These are phyloP conservation scores for Rugalucina vietnamica DNA, from an alignment of 2,888 invertebrate genomes.

Conservation along the genomic window DNA sequence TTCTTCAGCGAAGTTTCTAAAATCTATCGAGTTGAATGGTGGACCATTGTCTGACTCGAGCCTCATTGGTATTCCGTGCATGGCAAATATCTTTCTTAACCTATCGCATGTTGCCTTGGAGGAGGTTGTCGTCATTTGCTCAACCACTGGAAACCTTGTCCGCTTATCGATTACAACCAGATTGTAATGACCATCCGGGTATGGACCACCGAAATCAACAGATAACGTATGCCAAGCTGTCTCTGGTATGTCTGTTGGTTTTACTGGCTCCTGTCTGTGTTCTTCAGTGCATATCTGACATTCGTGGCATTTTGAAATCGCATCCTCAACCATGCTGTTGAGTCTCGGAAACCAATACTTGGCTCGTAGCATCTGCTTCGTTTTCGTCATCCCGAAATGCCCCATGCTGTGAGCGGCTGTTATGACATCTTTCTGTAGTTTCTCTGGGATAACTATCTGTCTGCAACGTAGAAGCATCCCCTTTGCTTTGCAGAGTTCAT, in stretches of 20 bases:
- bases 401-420: constrained; percentile 26
- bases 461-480: constrained; percentile 15
- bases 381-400: constrained; percentile 31
- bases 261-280: constrained; percentile 27
- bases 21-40: neutral
- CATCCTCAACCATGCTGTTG: too few relatives aligned
- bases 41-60: neutral
- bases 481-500: constrained; percentile 14
- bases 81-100: constrained; percentile 13
- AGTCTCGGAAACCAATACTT: too few relatives aligned
- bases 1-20: constrained; percentile 24
- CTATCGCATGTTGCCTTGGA: neutral
- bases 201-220: constrained; percentile 32
- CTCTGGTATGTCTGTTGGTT: constrained; percentile 25
- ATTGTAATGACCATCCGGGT: too few relatives aligned
- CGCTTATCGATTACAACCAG: neutral
- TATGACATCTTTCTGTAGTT: constrained; percentile 9
- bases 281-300: constrained; percentile 39
- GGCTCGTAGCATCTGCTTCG: too few relatives aligned
- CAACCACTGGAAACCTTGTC: constrained; percentile 19
- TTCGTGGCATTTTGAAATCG: constrained; percentile 21
- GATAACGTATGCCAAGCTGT: constrained; percentile 26
- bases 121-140: constrained; percentile 9
- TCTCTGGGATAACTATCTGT: constrained; percentile 24
- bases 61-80: constrained; percentile 20